Evolutionary conservation across 2,113 vertebrate genomes (phyloP), one percentile per base, ranked within the genome.

Genomic region (Eira barbara): DNA sequence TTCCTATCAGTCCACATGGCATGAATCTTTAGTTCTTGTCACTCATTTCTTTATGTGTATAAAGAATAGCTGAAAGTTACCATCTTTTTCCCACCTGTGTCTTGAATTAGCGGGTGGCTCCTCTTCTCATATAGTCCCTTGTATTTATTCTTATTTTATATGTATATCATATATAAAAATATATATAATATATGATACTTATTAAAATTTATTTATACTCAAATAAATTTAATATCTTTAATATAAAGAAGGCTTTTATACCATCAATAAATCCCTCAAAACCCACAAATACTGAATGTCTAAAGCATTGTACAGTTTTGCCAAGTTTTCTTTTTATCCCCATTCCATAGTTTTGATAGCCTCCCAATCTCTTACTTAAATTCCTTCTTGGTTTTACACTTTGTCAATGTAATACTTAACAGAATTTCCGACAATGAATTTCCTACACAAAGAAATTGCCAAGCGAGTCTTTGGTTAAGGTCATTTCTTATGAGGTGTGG

Each of bases 51-150:
- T 82, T 89, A 2, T 78, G 25, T 59, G 73, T 97, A 34, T 15
- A 96, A 98, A 96, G 39, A 92, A 5, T 82, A 96, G 93, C 78
- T 94, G 0, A 8, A 97, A 67, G 11, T 18, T 36, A 4, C 29
- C 69, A 95, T 59, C 0, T 0, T 27, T 1, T 74, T 31, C 15
- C 65, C 7, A 78, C 9, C 23, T 49, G 47, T 6, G 31, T 89
- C 9, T 80, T 96, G 21, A 45, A 73, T 89, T 95, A 97, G 27
- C 31, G 89, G 85, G 31, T 11, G 4, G 7, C 3, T 45, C 7
- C 61, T 61, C 57, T 93, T 31, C 3, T 49, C 78, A 65, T 21
- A 79, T 11, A 7, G 6, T 65, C 39, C 20, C 76, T 29, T 94
- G 14, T 67, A 45, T 90, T 84, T 74, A 39, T 55, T 55, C 31